These are phyloP conservation scores for Cyclura pinguis DNA, from an alignment of 2,797 vertebrate species.

Conservation along the genomic window DNA sequence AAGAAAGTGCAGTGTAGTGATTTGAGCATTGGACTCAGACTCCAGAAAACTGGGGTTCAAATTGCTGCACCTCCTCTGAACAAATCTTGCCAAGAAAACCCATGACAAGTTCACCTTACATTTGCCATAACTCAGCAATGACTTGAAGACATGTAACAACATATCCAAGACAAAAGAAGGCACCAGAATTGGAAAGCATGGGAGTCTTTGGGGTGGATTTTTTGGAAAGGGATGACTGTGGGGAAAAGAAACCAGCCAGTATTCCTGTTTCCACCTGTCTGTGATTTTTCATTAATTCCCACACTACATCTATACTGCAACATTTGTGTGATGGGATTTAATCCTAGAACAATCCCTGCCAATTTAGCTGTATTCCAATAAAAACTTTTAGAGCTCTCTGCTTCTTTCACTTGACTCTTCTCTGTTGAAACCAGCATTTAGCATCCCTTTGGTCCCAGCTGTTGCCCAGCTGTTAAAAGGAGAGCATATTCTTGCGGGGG, in stretches of 20 bases:
- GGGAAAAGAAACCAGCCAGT: neutral
- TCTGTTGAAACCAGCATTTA: neutral
- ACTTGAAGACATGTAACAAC: too few species aligned
- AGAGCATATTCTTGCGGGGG: neutral
- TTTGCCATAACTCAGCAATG: too few species aligned
- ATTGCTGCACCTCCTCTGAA: too few species aligned
- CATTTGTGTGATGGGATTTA: slow-evolving; percentile 18
- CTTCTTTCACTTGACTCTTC: neutral
- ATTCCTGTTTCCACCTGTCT: slow-evolving; percentile 2
- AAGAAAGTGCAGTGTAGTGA: neutral
- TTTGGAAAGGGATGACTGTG: neutral
- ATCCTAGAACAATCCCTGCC: neutral
- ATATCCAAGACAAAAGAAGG: neutral
- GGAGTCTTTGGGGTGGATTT: neutral
- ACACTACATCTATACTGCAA: slow-evolving; percentile 5
- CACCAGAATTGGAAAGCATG: neutral
- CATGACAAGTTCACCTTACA: too few species aligned
- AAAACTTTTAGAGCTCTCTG: slow-evolving; percentile 1
- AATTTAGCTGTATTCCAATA: slow-evolving; percentile 21
- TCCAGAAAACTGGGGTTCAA: too few species aligned
- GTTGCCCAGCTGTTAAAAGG: neutral
- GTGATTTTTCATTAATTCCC: slow-evolving; percentile 12
- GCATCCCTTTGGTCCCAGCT: neutral
- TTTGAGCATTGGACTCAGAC: too few species aligned
- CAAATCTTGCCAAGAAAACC: neutral